Evolutionary conservation across 2,113 vertebrate species (phyloP).

Genomic region (Heliornis fulica): DNA sequence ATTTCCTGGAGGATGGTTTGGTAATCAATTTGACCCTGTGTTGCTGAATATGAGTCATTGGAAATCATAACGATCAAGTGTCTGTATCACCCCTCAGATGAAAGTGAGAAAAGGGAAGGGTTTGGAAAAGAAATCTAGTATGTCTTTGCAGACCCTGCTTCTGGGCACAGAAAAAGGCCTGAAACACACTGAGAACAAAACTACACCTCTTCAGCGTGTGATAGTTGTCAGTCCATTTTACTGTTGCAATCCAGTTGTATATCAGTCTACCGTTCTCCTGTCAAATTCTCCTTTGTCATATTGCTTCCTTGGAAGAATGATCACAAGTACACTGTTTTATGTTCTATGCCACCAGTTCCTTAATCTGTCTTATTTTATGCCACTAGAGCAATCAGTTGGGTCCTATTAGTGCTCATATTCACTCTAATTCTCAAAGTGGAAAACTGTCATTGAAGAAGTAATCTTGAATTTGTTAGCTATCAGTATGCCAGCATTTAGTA

Average conservation of each 20-base stretch:
- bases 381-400: not conserved
- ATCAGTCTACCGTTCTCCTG: not conserved
- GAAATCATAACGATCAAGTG: constrained; percentile 1
- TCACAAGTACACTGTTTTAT: not conserved
- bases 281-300: not conserved
- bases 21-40: constrained; percentile 44
- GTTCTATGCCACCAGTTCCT: not conserved
- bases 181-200: not conserved
- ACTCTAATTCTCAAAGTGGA: not conserved
- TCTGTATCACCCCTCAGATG: not conserved
- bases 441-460: not conserved
- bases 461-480: not conserved
- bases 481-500: not conserved
- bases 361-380: not conserved
- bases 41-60: constrained; percentile 17
- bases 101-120: not conserved
- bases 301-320: not conserved
- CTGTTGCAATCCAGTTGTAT: not conserved
- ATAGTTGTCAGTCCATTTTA: not conserved
- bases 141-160: not conserved
- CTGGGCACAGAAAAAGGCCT: not conserved
- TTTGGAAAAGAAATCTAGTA: not conserved
- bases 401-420: not conserved
- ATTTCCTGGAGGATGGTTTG: constrained; percentile 44
- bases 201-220: not conserved